Evolutionary conservation across 1,140 invertebrate genomes (phyloP).

Genomic region (Caenorhabditis briggsae): DNA sequence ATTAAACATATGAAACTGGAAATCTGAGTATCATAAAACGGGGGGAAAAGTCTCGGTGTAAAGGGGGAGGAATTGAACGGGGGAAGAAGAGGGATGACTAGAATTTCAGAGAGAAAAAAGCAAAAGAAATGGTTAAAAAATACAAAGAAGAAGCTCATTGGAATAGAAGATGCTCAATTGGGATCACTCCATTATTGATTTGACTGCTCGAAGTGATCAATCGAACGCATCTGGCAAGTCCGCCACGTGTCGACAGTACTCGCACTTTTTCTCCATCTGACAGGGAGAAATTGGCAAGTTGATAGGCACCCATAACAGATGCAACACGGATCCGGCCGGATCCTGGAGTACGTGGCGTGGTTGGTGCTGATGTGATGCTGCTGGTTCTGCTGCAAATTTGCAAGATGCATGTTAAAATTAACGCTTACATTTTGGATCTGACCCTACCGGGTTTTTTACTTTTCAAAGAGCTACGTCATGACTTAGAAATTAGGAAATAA

Average conservation of each 20-base stretch:
- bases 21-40: no score
- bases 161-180: constrained; percentile 10
- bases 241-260: constrained; percentile 27
- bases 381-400: constrained; percentile 15
- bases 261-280: constrained; percentile 35
- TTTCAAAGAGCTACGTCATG: no score
- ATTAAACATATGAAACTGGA: no score
- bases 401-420: not conserved
- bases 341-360: not conserved
- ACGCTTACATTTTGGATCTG: no score
- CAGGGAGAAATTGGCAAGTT: constrained; percentile 41
- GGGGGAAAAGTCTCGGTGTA: no score
- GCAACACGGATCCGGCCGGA: not conserved
- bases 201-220: not conserved
- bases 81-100: not conserved
- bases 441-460: no score
- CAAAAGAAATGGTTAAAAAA: not conserved
- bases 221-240: constrained; percentile 10
- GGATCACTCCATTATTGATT: constrained; percentile 36
- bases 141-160: constrained; percentile 1
- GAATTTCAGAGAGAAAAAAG: not conserved
- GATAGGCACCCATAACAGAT: constrained; percentile 2
- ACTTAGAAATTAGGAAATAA: no score
- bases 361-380: not conserved
- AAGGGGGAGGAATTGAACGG: no score